phyloP scores from a whole-genome alignment of 2,888 invertebrate species.

The Augiades crinisus region DNA sequence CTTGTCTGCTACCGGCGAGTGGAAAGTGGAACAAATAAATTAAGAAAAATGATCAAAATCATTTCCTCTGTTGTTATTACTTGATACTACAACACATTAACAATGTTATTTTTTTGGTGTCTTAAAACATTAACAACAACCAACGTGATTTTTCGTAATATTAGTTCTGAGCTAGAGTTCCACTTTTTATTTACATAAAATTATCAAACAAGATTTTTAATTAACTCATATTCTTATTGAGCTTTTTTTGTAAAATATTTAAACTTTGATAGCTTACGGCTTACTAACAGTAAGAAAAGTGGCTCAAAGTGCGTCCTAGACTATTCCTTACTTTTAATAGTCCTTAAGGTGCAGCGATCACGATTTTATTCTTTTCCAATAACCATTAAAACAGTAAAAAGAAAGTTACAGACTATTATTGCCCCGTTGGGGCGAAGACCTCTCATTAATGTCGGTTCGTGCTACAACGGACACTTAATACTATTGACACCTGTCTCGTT shows the following conservation, averaged over 20 bases:
- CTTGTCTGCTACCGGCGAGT: background rate
- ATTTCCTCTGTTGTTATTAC: too few relatives aligned
- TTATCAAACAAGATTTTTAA: too few relatives aligned
- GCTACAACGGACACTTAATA: slow-evolving; percentile 16
- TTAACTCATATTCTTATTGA: too few relatives aligned
- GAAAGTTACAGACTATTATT: slow-evolving; percentile 24
- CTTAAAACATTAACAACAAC: too few relatives aligned
- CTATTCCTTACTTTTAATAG: slow-evolving; percentile 23
- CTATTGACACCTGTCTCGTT: slow-evolving; percentile 20
- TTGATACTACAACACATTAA: too few relatives aligned
- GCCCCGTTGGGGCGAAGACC: slow-evolving; percentile 19
- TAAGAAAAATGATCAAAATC: too few relatives aligned
- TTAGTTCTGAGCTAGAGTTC: too few relatives aligned
- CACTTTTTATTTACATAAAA: too few relatives aligned
- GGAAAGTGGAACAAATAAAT: too few relatives aligned
- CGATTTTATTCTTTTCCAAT: slow-evolving; percentile 30
- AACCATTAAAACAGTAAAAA: slow-evolving; percentile 29
- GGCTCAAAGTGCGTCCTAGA: background rate
- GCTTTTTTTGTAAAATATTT: background rate
- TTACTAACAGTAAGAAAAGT: background rate
- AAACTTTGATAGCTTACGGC: background rate
- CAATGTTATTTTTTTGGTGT: too few relatives aligned
- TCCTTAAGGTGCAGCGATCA: slow-evolving; percentile 21
- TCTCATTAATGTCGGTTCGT: slow-evolving; percentile 19
- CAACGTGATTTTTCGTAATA: too few relatives aligned